Conservation (phyloP, 2,888 invertebrate species). For the Serrognathus titanus region DNA sequence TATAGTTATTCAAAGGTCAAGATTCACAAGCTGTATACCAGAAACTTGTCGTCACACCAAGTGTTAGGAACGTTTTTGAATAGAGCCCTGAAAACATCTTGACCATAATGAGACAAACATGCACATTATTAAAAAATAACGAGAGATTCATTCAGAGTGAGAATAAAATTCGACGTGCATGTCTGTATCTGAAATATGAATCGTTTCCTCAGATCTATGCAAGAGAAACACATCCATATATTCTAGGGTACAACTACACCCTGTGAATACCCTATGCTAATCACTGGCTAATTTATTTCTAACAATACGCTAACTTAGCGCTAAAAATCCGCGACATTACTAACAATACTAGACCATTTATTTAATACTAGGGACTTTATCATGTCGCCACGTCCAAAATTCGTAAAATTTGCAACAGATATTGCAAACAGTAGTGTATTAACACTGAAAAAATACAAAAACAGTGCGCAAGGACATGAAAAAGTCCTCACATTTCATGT, state of each 20-base stretch:
- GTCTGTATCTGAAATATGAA: conserved; percentile 26
- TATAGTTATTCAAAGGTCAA: conserved; percentile 2
- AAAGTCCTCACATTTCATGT: conserved; percentile 20
- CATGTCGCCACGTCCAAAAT: conserved; percentile 17
- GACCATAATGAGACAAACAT: conserved; percentile 6
- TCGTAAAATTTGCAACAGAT: conserved; percentile 2
- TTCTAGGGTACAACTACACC: conserved; percentile 51
- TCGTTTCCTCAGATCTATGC: conserved; percentile 25
- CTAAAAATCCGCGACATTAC: conserved; percentile 41
- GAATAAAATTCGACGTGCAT: conserved; percentile 10
- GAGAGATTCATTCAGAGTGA: conserved; percentile 1
- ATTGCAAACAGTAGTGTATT: conserved; percentile 7
- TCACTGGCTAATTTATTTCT: conserved; percentile 44
- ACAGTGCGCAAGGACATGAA: conserved; percentile 18
- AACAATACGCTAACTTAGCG: conserved; percentile 26
- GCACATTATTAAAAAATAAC: conserved; percentile 14
- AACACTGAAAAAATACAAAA: conserved; percentile 2
- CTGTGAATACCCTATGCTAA: conserved; percentile 49
- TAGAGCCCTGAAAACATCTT: conserved; percentile 9
- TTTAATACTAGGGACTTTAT: conserved; percentile 32
- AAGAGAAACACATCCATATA: conserved; percentile 30
- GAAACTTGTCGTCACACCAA: not conserved
- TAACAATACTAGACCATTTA: conserved; percentile 42
- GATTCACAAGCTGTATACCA: not conserved
- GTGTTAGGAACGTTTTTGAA: not conserved